Evolutionary conservation across 2,113 vertebrate species (phyloP).

Genomic region (Petaurus breviceps): DNA sequence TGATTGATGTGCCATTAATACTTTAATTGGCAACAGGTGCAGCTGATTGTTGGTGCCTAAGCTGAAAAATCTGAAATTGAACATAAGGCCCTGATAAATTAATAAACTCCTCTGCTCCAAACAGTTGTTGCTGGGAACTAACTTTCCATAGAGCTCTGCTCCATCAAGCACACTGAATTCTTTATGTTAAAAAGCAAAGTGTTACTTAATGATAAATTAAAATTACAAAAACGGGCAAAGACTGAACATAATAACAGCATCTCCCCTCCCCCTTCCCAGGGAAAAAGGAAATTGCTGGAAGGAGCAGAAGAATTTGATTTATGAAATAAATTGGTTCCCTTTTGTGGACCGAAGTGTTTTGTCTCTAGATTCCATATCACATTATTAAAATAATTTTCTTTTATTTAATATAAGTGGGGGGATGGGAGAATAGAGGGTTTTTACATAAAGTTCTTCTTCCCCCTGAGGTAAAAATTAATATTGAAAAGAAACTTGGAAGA

Average conservation of each 20-base stretch:
- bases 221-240: constrained; percentile 84
- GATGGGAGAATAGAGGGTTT: constrained; percentile 68
- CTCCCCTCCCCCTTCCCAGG: constrained; percentile 81
- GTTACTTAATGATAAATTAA: constrained; percentile 89
- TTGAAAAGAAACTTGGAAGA: constrained; percentile 72
- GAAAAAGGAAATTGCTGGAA: constrained; percentile 82
- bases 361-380: constrained; percentile 80
- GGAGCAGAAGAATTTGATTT: constrained; percentile 80
- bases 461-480: constrained; percentile 80
- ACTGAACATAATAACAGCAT: constrained; percentile 83
- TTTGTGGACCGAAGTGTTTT: constrained; percentile 78
- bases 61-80: constrained; percentile 88
- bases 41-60: constrained; percentile 88
- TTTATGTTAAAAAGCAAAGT: constrained; percentile 89
- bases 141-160: constrained; percentile 85
- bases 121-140: constrained; percentile 88
- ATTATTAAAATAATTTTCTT: constrained; percentile 82
- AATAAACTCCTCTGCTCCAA: constrained; percentile 89
- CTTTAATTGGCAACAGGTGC: constrained; percentile 94
- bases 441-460: constrained; percentile 74
- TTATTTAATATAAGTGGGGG: constrained; percentile 82
- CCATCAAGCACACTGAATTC: constrained; percentile 88
- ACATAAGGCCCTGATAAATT: constrained; percentile 92
- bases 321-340: constrained; percentile 82
- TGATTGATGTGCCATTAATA: constrained; percentile 90